Evolutionary conservation across 2,797 vertebrate genomes (phyloP).

Genomic region (Crenuchus spilurus): DNA sequence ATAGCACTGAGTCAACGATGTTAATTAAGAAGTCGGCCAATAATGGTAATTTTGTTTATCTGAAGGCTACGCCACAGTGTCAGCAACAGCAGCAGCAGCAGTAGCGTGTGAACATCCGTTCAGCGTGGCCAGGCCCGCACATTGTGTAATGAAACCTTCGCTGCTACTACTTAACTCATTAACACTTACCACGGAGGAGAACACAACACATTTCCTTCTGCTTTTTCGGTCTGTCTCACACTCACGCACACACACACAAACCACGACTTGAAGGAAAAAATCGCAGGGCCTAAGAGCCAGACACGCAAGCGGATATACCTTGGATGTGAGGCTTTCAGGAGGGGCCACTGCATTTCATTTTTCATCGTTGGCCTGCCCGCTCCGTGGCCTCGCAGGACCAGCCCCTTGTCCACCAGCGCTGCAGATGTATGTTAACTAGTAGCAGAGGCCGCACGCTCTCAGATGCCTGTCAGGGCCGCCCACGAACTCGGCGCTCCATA

Average conservation of each 20-base stretch:
- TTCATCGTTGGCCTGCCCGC: conserved; percentile 62
- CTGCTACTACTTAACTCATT: conserved; percentile 62
- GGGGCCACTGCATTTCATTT: conserved; percentile 65
- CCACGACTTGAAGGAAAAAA: conserved; percentile 24
- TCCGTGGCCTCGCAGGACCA: conserved; percentile 61
- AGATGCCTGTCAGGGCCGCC: conserved; percentile 62
- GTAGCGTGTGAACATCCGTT: conserved; percentile 52
- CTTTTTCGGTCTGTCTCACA: conserved; percentile 28
- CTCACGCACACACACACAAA: conserved; percentile 32
- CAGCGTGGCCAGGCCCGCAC: conserved; percentile 55
- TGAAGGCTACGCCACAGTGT: conserved; percentile 2
- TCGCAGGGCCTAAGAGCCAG: conserved; percentile 54
- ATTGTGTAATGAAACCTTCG: conserved; percentile 28
- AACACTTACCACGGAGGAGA: conserved; percentile 64
- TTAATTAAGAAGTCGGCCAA: conserved; percentile 2
- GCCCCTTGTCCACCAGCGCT: conserved; percentile 60
- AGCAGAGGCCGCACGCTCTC: conserved; percentile 64
- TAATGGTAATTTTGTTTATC: conserved; percentile 1
- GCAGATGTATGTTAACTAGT: conserved; percentile 74
- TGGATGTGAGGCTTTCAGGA: conserved; percentile 51
- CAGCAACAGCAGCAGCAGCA: conserved; percentile 7
- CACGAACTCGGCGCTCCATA: conserved; percentile 68
- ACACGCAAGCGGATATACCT: conserved; percentile 68
- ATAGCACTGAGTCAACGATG: neutral
- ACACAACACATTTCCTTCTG: conserved; percentile 61